These are phyloP conservation scores for Ageneiosus marmoratus DNA, from an alignment of 2,113 vertebrate genomes.

Conservation along the genomic window DNA sequence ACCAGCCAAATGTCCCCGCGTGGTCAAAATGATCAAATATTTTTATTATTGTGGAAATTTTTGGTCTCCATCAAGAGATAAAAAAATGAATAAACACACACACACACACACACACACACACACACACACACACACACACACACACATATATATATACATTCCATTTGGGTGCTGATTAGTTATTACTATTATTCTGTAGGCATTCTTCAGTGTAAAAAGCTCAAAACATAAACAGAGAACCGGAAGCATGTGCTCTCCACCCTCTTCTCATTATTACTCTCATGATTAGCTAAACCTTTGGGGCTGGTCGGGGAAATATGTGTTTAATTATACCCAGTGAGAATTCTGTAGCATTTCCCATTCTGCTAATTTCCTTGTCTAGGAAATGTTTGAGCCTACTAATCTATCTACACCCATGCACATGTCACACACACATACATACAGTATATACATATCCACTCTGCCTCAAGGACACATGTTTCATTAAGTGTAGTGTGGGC, in stretches of 20 bases:
- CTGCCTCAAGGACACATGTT: not conserved
- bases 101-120: not conserved
- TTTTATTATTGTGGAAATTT: too few species aligned
- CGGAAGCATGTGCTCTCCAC: slow-evolving; percentile 50
- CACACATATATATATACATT: slow-evolving; percentile 7
- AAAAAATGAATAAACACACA: too few species aligned
- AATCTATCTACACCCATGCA: not conserved
- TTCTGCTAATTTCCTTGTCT: slow-evolving; percentile 17
- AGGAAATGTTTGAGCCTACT: not conserved
- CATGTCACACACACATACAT: not conserved
- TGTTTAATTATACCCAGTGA: slow-evolving; percentile 59
- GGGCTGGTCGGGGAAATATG: slow-evolving; percentile 44
- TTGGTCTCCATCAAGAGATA: too few species aligned
- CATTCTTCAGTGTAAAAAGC: slow-evolving; percentile 36
- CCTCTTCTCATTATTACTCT: slow-evolving; percentile 60
- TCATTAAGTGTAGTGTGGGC: not conserved
- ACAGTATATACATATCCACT: not conserved
- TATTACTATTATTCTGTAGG: slow-evolving; percentile 23
- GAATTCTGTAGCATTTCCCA: slow-evolving; percentile 46
- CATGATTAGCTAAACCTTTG: slow-evolving; percentile 66
- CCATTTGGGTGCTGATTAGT: slow-evolving; percentile 29
- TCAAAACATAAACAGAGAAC: slow-evolving; percentile 41
- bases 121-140: slow-evolving; percentile 10
- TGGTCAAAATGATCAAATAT: too few species aligned
- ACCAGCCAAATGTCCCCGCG: too few species aligned